These are phyloP conservation scores for Eulithis prunata DNA, from an alignment of 2,888 invertebrate genomes.

Conservation along the genomic window DNA sequence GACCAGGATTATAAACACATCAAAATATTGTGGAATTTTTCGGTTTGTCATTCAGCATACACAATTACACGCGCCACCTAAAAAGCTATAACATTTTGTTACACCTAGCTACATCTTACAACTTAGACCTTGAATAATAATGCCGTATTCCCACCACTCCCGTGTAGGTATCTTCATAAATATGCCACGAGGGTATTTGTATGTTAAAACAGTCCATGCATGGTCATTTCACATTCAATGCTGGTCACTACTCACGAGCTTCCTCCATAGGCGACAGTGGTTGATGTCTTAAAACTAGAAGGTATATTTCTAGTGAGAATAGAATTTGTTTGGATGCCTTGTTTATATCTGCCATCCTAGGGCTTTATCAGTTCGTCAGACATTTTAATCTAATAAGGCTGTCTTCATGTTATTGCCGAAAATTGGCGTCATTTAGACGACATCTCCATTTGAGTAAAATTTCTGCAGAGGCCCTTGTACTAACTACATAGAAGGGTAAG, in stretches of 20 bases:
- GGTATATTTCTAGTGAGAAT: constrained; percentile 1
- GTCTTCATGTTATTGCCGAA: too few species aligned
- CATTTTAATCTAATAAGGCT: too few species aligned
- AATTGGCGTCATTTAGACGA: too few species aligned
- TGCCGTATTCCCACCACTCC: constrained; percentile 50
- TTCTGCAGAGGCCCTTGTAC: too few species aligned
- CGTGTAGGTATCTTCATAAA: constrained; percentile 46
- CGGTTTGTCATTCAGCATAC: background rate
- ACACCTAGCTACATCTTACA: background rate
- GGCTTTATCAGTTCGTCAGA: too few species aligned
- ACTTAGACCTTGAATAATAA: constrained; percentile 5
- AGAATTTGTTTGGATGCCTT: background rate
- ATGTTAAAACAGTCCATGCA: constrained; percentile 54
- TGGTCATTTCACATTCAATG: constrained; percentile 59
- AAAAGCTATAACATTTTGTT: background rate
- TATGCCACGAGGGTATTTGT: constrained; percentile 56
- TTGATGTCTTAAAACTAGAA: constrained; percentile 19
- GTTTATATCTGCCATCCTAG: too few species aligned
- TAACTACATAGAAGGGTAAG: too few species aligned
- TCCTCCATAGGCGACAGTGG: constrained; percentile 23
- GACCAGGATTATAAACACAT: too few species aligned
- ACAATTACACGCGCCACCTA: background rate
- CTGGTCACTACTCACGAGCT: constrained; percentile 44
- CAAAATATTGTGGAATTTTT: too few species aligned
- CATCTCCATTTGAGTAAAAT: too few species aligned